Base-by-base conservation (phyloP, 2,888 invertebrate genomes). In the Nemoura dubitans region DNA sequence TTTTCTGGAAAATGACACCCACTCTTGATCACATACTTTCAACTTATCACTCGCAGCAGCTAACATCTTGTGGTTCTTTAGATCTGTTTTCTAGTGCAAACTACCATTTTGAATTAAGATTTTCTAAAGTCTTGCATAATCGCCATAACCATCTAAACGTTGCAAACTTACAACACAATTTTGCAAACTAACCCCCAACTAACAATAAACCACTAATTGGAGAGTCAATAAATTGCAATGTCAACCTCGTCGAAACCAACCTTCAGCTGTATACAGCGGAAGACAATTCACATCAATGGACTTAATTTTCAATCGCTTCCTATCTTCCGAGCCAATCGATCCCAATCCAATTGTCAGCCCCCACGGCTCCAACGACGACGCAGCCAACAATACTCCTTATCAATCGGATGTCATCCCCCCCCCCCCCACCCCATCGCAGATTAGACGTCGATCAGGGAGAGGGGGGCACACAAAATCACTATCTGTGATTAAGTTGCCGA, bases 361-460 rank as follows among this genome's bases (percentile, higher is more conserved):
- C 59, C 59, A 21, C 21, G 14, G 59, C 3, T 1, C 59, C 10
- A 21, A 59, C 59, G 14, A 2, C 59, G 36, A 36, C 10, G 21
- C 59, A 59, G 59, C 3, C 59, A 59, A 59, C 59, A 59, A 59
- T 59, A 59, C 59, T 59, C 21, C 59, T 59, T 59, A 59, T 59
- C 59, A 59, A 59, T 59, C 59, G 59, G 59, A n/a, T 59, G 59
- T 59, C 59, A 59, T 59, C 59, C 59, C 14, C 59, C 59, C 59
- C 16, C 1, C 59, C 59, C 10, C 1, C 59, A 7, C 59, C 59
- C 21, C 59, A 59, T 59, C 59, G 16, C 59, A 59, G 59, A 59
- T 59, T 59, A 59, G 59, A 59, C 21, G 59, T 1, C 59, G 59
- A 59, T 59, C 59, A 21, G 59, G 16, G 59, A 14, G 59, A 14